Evolutionary conservation across 2,888 invertebrate genomes (phyloP), one percentile per base, ranked within the genome.

Genomic region (Polia nebulosa): DNA sequence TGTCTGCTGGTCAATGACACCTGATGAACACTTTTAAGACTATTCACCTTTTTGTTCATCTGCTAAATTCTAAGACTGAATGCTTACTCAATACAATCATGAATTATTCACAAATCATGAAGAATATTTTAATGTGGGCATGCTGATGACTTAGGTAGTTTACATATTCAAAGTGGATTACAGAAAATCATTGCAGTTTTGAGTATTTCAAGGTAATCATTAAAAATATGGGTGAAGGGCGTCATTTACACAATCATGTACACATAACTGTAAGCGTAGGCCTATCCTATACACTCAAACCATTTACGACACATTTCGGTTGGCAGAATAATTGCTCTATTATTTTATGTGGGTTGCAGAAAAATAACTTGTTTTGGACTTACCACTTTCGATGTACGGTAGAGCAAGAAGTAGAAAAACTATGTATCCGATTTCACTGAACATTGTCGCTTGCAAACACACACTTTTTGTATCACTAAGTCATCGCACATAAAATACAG

Each of bases 321-420:
- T 80, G 81, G 75, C 77, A 76, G 81, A 74, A 60, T 73, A 82
- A 81, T 72, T 72, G 65, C 76, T 82, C 69, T 83, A 58, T 71
- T 72, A 63, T 67, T 78, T 67, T 72, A 81, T 71, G 67, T 82
- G 72, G 66, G 65, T 78, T 76, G 72, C 52, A 69, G 61, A 68
- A 77, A 74, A 76, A 71, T 72, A 65, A 65, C 56, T 68, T 69
- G 52, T 61, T 75, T 68, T 29, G 39, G 56, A 96, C 97, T 97
- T 90, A 97, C 97, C 97, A 94, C 97, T 97, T 94, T 97, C 97
- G 91, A 97, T 97, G 93, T 96, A 96, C 86, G 97, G 97, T 90
- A 97, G 96, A 90, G 97, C 96, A 89, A 97, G 96, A 90, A 97
- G 96, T 93, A 97, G 95, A 94, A 97, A 97, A 90, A 96, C 95